Evolutionary conservation across 2,888 invertebrate species (phyloP), one percentile per base, ranked within the genome.

Genomic region (Noctua janthina): DNA sequence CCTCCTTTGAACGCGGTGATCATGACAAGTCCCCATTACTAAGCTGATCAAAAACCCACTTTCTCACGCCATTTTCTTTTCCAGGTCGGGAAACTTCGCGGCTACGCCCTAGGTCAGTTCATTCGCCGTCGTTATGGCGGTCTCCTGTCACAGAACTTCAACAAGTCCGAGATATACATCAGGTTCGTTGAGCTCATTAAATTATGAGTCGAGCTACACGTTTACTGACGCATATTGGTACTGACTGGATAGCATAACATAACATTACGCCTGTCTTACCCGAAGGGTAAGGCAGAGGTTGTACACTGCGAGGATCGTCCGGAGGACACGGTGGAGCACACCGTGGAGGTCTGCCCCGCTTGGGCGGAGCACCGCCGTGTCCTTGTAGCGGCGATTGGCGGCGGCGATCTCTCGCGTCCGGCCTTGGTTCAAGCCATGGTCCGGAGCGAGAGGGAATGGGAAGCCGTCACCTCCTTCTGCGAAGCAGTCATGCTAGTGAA

Each of bases 101-200:
- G 51, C 46, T 85, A 86, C 59, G 64, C 46, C 1, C 76, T 85
- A 5, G 85, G 85, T 3, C 67, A 87, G 59, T 86, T 72, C 59
- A 83, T 86, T 7, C 87, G 87, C 6, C 6, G 79, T 1, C 91
- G 94, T 0, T 95, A 94, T 82, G 83, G 86, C 10, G 78, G 84
- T 2, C 85, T 94, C 5, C 86, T 95, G 6, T 91, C 94, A 0
- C 86, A 88, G 0, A 75, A 83, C 23, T 95, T 91, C 89, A 94
- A 94, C 85, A 83, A 20, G 3, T 93, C 94, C 0, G 93, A 94
- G 84, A 92, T 95, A 67, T 93, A 92, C 88, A 91, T 95, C 67
- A 90, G 66, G 66, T 66, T 20, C 20, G 64, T 66, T 66, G 17
- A 64, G 3, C 35, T 56, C 56, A 23, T 54, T 20, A 56, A 56